Conservation (phyloP, 2,888 invertebrate species). For the Agrypnus murinus region DNA sequence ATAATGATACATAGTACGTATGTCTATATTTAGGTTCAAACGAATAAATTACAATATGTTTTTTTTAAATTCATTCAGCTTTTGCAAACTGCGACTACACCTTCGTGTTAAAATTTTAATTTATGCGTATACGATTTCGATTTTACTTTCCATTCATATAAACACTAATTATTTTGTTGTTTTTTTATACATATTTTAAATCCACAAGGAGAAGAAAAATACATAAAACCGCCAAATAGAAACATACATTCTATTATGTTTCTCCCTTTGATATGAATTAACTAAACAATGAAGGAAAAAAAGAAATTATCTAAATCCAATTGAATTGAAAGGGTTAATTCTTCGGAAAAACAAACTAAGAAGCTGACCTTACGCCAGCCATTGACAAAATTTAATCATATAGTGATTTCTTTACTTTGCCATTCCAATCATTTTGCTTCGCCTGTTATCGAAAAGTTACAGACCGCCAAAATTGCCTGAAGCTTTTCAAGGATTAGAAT, state of each 20-base stretch:
- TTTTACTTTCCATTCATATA: constrained; percentile 20
- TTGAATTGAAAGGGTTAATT: no score
- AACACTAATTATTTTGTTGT: neutral
- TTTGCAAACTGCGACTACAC: neutral
- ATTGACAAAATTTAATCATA: neutral
- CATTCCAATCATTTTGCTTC: constrained; percentile 28
- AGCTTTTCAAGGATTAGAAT: constrained; percentile 19
- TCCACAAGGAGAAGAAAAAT: no score
- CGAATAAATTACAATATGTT: constrained; percentile 15
- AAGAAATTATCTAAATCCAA: no score
- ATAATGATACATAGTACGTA: no score
- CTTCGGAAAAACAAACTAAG: no score
- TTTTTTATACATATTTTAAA: neutral
- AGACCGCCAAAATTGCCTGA: constrained; percentile 19
- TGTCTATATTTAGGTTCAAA: constrained; percentile 15
- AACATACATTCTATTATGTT: no score
- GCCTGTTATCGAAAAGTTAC: constrained; percentile 25
- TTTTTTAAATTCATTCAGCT: constrained; percentile 21
- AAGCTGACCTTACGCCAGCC: neutral
- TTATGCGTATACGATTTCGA: constrained; percentile 23
- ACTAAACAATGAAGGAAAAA: no score
- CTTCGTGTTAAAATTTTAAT: constrained; percentile 26
- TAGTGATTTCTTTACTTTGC: constrained; percentile 8
- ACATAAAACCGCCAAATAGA: no score
- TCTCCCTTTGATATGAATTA: no score